Evolutionary conservation across 2,797 vertebrate species (phyloP), one percentile per base, ranked within the genome.

Genomic region (Syngnathus rostellatus): DNA sequence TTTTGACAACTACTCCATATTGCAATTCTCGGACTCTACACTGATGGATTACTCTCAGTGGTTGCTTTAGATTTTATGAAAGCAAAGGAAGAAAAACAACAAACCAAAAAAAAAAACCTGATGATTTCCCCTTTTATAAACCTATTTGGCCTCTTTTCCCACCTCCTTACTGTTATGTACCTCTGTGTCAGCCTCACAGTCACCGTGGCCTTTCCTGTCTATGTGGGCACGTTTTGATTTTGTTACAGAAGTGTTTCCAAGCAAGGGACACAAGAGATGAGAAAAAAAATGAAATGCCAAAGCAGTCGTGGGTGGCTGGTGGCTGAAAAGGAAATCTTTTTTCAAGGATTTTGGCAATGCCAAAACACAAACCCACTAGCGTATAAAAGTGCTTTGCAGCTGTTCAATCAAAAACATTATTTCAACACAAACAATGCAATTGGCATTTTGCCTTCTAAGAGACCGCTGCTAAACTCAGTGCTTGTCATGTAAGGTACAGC

Each of bases 1-100:
- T 87, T 84, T 75, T 83, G 86, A 83, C 86, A 83, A 75, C 77
- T 68, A 40, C 57, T 5, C 23, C 59, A 75, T 74, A 74, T 64
- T 70, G 60, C 62, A 73, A 70, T 66, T 39, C 62, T 68, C 69
- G 54, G 64, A 58, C 62, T 41, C 64, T 74, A 66, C 61, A 50
- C 50, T 48, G 23, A 51, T 51, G 43, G 57, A 62, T 25, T 1
- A 46, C 68, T 72, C 74, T 10, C 57, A 53, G 5, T 23, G 63
- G 71, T 2, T 17, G 16, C 25, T 39, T 59, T 3, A 25, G 43
- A 25, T 45, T 45, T 45, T 1, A 62, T 57, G 6, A 17, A 48
- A 48, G 12, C 4, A 48, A 48, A 46, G 16, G 5, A 2, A 46
- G 1, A 14, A 43, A 48, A 37, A 14, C 4, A 41, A 8, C 1